Conservation (phyloP, 2,888 invertebrate genomes). For the Sarcophaga subvicina region DNA sequence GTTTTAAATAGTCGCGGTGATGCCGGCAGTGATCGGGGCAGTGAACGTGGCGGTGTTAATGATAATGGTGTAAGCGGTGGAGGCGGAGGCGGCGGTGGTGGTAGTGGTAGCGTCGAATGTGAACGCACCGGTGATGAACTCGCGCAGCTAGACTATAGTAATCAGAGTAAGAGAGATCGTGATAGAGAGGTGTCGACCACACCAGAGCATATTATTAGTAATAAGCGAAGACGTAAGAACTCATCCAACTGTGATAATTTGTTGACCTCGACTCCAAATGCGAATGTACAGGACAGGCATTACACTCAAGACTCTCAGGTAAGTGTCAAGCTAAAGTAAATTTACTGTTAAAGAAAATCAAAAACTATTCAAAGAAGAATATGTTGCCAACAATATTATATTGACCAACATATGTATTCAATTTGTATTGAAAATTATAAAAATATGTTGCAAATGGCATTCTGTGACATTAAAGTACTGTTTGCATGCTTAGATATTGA, state of each 20-base stretch:
- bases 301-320: constrained; percentile 87
- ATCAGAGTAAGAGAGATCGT: constrained; percentile 81
- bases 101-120: constrained; percentile 76
- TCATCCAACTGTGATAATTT: constrained; percentile 86
- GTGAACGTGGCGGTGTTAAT: constrained; percentile 68
- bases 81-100: constrained; percentile 74
- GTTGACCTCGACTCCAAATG: constrained; percentile 84
- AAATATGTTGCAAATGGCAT: no score
- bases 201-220: constrained; percentile 83
- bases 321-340: constrained; percentile 66
- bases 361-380: no score
- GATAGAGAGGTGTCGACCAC: constrained; percentile 83
- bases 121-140: constrained; percentile 80
- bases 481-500: no score
- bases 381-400: no score
- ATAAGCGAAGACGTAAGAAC: constrained; percentile 84
- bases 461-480: no score
- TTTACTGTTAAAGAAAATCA: not conserved
- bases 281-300: constrained; percentile 84
- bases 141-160: constrained; percentile 81
- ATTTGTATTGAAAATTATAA: no score
- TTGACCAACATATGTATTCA: no score
- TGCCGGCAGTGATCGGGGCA: constrained; percentile 70
- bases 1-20: constrained; percentile 72
- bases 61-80: constrained; percentile 65